Evolutionary conservation across 53 echinoderm and acorn worm species (phyloP), one percentile per base, ranked within the genome.

Genomic region (Zoroaster sp.): DNA sequence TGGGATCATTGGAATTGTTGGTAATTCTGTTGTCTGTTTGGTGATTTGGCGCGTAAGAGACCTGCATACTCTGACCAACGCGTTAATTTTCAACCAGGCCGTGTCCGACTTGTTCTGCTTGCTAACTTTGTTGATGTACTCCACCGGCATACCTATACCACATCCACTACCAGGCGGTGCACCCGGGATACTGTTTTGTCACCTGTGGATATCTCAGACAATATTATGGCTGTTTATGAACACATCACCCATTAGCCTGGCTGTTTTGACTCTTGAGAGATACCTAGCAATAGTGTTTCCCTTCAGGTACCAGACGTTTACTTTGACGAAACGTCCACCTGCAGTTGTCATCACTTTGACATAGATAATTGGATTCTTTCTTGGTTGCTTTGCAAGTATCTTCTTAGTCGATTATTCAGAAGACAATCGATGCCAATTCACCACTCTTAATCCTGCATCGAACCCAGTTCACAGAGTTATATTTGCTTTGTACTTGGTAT

Each of bases 161-260:
- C 38, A 51, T 38, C 74, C 87, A 6, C 21, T 73, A 17, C 87
- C 87, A 4, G 17, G 52, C 36, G 87, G 87, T 3, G 40, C 59
- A 33, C 37, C 73, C 0, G 94, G 94, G 4, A 87, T 88, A 21
- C 70, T 96, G 10, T 25, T 96, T 3, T 96, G 96, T 51, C 87
- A 92, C 18, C 70, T 96, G 38, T 96, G 94, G 96, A 79, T 78
- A 73, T 90, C 88, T 46, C 76, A 90, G 12, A 90, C 90, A 70
- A 88, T 89, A 44, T 67, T 96, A 3, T 96, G 94, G 81, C 76
- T 90, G 1, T 83, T 91, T 15, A 89, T 96, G 47, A 90, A 90
- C n/a, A 88, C 93, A 32, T 96, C 96, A 1, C 90, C 96, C 1
- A 92, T 90, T 77, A 94, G 94, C 73, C 67, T 96, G 69, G 93